Evolutionary conservation across 2,888 invertebrate species (phyloP), one percentile per base, ranked within the genome.

Genomic region (Dynastes hyllus): DNA sequence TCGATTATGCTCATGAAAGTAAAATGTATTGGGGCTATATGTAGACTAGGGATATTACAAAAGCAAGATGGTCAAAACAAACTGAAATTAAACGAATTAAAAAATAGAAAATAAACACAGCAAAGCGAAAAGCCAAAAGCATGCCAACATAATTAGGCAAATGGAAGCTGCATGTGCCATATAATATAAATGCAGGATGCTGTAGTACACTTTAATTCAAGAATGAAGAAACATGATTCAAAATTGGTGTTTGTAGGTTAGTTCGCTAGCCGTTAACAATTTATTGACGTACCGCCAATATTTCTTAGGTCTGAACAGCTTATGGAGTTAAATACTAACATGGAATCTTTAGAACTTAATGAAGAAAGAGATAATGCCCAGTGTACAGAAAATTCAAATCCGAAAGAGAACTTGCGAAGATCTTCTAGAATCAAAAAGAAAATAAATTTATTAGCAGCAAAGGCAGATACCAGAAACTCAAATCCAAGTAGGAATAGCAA

Each of bases 171-270:
- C 13, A 53, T 53, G 53, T 16, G 53, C 53, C 6, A 53, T 53
- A 53, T 16, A 53, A 53, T 4, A 53, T 16, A 5, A 53, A 16
- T 2, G 13, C 22, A 22, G 29, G 27, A 22, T 29, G 61, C 61
- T 9, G 8, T 45, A 45, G 11, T 45, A 45, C 45, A 8, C 9
- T 45, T 45, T 45, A 45, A 45, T 45, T 45, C 45, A 45, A 45
- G 45, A 45, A 45, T 37, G n/a, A 55, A 37, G 27, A 71, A 71
- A 71, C 22, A 73, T 58, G 73, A 73, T 73, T 40, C 58, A 73
- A 58, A 58, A 58, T 61, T 73, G 73, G 61, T 40, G 37, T 40
- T 61, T 61, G 40, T 73, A 73, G 71, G 58, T 71, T 55, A 37
- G n/a, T 2, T 37, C 40, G 16, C 58, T 40, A 58, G 40, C 37